Evolutionary conservation across 2,888 invertebrate species (phyloP).

Genomic region (Stomorhina lunata): DNA sequence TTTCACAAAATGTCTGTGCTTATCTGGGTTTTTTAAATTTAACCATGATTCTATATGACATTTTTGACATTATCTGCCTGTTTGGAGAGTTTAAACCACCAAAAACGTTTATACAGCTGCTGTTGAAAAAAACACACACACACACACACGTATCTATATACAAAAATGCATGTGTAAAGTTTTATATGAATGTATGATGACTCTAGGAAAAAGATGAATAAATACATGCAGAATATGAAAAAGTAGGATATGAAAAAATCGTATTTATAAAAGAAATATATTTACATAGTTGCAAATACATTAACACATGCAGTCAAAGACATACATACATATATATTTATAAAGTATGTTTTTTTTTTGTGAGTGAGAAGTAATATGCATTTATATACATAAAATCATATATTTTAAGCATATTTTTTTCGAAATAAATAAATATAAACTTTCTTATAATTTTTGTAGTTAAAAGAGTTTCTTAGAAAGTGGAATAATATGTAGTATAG

Average conservation of each 20-base stretch:
- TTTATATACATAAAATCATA: too few relatives aligned
- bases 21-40: background rate
- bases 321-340: background rate
- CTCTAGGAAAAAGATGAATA: background rate
- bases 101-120: background rate
- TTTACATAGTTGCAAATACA: background rate
- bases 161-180: background rate
- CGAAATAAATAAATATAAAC: background rate
- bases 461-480: background rate
- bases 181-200: background rate
- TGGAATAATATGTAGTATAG: background rate
- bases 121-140: too few relatives aligned
- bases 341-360: background rate
- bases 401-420: too few relatives aligned
- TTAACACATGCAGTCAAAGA: too few relatives aligned
- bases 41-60: conserved; percentile 20
- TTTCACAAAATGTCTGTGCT: background rate
- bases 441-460: too few relatives aligned
- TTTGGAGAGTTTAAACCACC: background rate
- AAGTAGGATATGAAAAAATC: too few relatives aligned
- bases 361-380: too few relatives aligned
- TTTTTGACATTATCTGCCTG: conserved; percentile 40
- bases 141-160: background rate
- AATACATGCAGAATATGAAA: too few relatives aligned
- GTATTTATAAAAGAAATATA: background rate